phyloP scores from a whole-genome alignment of 2,797 vertebrate species.

The Melanotaenia pygmaea region DNA sequence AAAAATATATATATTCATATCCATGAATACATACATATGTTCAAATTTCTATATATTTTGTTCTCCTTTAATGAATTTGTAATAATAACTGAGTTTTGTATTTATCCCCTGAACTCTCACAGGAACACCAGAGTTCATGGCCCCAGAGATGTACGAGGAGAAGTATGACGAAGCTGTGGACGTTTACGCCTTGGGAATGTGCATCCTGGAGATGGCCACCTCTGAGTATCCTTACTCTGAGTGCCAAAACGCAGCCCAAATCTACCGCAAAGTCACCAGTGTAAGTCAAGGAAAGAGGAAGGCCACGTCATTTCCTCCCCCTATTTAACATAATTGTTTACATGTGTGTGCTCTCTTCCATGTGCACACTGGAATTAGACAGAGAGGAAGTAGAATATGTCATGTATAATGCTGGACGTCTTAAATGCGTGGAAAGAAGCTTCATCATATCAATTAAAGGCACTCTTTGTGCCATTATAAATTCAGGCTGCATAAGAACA shows the following conservation, averaged over 20 bases:
- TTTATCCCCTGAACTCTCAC: conserved; percentile 22
- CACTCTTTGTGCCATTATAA: conserved; percentile 41
- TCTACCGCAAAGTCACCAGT: conserved; percentile 99
- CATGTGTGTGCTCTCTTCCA: conserved; percentile 43
- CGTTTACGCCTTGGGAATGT: conserved; percentile 98
- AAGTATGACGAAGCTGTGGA: conserved; percentile 98
- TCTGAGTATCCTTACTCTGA: conserved; percentile 98
- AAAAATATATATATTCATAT: not conserved
- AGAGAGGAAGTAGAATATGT: conserved; percentile 24
- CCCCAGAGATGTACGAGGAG: conserved; percentile 99
- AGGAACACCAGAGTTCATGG: conserved; percentile 99
- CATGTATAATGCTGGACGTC: conserved; percentile 30
- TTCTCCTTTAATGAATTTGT: not conserved
- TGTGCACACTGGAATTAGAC: conserved; percentile 31
- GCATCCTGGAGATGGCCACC: conserved; percentile 99
- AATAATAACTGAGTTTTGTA: not conserved
- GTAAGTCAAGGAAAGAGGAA: conserved; percentile 81
- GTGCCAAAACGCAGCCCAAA: conserved; percentile 98
- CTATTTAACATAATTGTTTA: conserved; percentile 54
- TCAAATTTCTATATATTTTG: not conserved
- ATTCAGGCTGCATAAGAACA: conserved; percentile 29
- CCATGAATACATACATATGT: not conserved
- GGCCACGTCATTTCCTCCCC: not conserved
- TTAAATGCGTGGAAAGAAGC: conserved; percentile 38
- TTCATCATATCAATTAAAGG: conserved; percentile 43